Base-by-base conservation (phyloP, 92 coral and sea anemone genomes). In the Palythoa grandiflora region DNA sequence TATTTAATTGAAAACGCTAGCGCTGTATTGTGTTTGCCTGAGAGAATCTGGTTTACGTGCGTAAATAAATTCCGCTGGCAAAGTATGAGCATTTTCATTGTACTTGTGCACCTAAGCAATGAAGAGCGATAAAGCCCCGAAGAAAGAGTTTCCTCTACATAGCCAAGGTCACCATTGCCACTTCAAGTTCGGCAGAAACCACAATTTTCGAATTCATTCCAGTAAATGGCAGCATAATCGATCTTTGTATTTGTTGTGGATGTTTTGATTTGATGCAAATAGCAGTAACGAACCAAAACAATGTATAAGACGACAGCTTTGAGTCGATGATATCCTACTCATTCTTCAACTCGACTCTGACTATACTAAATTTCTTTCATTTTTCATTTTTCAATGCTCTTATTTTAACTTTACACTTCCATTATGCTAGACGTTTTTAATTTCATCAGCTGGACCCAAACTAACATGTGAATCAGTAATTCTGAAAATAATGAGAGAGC, bases 11-110 rank as follows among this genome's bases (percentile, higher is more conserved):
- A 81, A 81, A 50, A 14, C 9, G 44, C 39, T 16, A 44, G 20
- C 54, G 38, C 60, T 48, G 66, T 81, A 13, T 54, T 81, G 5
- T 61, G 73, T 80, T 36, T 81, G n/a, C 38, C 71, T 48, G 53
- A 66, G 72, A 36, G 21, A 79, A 28, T 65, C 60, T 10, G 66
- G 86, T 47, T 66, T 81, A 21, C 75, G 75, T 81, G 86, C 63
- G 74, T 37, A 80, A 40, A 63, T 47, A 61, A 10, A 47, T 66
- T 66, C 39, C 38, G 86, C 68, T 68, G 10, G 70, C 74, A 39
- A 80, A 17, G 17, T 13, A 55, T 9, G 55, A 9, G 28, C 21
- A 36, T 9, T 39, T 16, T 37, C 1, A 35, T 70, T 70, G 75
- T 70, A 15, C 48, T 47, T 81, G 74, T 47, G 44, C 75, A 77